Evolutionary conservation across 1,140 invertebrate species (phyloP).

Genomic region (Lamellibrachia luymesi): DNA sequence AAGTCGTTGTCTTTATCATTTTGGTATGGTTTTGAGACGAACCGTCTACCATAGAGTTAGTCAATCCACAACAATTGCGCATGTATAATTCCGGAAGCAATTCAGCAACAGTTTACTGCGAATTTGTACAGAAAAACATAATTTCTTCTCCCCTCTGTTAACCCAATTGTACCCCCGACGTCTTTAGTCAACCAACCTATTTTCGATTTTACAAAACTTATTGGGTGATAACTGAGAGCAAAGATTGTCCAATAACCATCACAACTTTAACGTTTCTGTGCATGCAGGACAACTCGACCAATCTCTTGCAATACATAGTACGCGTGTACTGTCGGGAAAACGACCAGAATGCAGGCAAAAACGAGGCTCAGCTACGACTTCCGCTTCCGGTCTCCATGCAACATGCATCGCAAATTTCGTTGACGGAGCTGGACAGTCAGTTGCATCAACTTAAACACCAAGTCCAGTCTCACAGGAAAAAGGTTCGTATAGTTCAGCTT

Average conservation of each 20-base stretch:
- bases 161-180: not conserved
- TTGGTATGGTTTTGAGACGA: no score
- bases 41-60: not conserved
- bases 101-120: no score
- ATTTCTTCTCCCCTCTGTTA: not conserved
- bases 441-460: not conserved
- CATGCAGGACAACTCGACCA: conserved; percentile 17
- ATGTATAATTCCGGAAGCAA: not conserved
- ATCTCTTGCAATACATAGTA: conserved; percentile 16
- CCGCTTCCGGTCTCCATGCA: not conserved
- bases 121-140: not conserved
- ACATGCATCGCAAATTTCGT: not conserved
- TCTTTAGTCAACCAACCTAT: not conserved
- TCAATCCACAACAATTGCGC: not conserved
- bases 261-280: not conserved
- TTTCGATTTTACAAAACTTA: not conserved
- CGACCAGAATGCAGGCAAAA: conserved; percentile 6
- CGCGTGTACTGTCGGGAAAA: not conserved
- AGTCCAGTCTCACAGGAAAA: conserved; percentile 6
- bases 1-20: not conserved
- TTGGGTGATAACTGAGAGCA: not conserved
- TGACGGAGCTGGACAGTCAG: not conserved
- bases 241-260: not conserved
- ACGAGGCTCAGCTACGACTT: conserved; percentile 13
- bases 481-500: not conserved